phyloP scores from a whole-genome alignment of 2,797 vertebrate genomes.

The Periparus ater region DNA sequence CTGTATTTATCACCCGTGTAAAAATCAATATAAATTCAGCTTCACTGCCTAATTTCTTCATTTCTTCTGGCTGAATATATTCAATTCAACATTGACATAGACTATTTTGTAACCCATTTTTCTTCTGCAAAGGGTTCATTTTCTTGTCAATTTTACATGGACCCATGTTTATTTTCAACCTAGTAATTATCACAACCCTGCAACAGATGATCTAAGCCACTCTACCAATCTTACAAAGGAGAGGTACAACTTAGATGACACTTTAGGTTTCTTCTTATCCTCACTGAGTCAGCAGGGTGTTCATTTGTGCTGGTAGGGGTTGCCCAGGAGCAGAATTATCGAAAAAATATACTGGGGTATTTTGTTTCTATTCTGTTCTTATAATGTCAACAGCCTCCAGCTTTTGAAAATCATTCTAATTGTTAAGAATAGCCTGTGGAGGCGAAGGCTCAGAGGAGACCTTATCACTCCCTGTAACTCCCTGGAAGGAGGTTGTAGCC shows the following conservation, averaged over 20 bases:
- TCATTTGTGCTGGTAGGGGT: not conserved
- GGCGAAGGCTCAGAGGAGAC: not conserved
- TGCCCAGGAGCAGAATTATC: not conserved
- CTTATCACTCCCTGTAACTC: not conserved
- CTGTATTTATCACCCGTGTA: not conserved
- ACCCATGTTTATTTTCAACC: not conserved
- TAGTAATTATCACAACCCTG: not conserved
- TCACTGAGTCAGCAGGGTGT: not conserved
- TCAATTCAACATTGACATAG: not conserved
- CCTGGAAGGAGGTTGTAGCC: not conserved
- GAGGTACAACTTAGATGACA: not conserved
- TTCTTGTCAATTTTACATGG: not conserved
- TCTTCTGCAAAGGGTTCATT: not conserved
- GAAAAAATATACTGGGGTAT: not conserved
- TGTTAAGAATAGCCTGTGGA: not conserved
- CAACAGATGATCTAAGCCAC: not conserved
- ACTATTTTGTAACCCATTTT: not conserved
- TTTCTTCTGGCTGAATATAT: not conserved
- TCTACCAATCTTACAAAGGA: not conserved
- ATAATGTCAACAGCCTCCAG: not conserved
- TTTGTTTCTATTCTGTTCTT: not conserved
- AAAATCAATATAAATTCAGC: not conserved
- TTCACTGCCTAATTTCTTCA: not conserved
- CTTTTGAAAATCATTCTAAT: not conserved
- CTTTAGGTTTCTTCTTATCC: not conserved